phyloP scores from a whole-genome alignment of 2,888 invertebrate genomes.

The Tortrix viridana region DNA sequence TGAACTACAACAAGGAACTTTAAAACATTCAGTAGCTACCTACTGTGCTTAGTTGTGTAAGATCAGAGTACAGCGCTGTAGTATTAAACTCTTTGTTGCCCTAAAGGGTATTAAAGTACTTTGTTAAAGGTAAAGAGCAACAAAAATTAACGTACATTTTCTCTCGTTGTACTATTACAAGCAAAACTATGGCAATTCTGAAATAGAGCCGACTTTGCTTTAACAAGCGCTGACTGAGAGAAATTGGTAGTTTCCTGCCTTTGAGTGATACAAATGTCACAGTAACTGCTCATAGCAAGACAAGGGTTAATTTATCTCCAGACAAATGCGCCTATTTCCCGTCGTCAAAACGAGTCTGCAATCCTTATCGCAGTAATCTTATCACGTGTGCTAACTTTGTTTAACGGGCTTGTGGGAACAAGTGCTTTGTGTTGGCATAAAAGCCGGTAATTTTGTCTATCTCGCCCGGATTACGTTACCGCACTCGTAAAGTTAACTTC shows the following conservation, averaged over 20 bases:
- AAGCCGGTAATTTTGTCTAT: constrained; percentile 38
- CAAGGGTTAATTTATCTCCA: constrained; percentile 69
- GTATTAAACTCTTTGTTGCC: no score
- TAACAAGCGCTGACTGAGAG: constrained; percentile 68
- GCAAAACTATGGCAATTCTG: constrained; percentile 28
- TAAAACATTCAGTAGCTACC: no score
- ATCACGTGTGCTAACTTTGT: constrained; percentile 31
- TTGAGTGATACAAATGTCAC: constrained; percentile 69
- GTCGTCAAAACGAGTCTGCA: constrained; percentile 37
- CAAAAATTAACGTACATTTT: constrained; percentile 19
- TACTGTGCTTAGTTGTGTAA: no score
- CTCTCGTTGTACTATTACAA: constrained; percentile 15
- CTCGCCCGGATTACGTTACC: constrained; percentile 37
- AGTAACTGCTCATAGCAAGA: constrained; percentile 62
- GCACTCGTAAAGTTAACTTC: constrained; percentile 29
- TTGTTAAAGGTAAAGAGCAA: no score
- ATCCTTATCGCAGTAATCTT: constrained; percentile 31
- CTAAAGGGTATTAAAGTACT: no score
- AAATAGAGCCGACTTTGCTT: constrained; percentile 55
- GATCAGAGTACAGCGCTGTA: no score
- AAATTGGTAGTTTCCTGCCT: constrained; percentile 72
- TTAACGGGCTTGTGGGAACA: constrained; percentile 31
- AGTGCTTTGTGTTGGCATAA: constrained; percentile 29
- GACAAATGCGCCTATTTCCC: constrained; percentile 51
- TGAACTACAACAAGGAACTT: no score